Evolutionary conservation across 2,888 invertebrate species (phyloP), one percentile per base, ranked within the genome.

Genomic region (Rhagonycha fulva): DNA sequence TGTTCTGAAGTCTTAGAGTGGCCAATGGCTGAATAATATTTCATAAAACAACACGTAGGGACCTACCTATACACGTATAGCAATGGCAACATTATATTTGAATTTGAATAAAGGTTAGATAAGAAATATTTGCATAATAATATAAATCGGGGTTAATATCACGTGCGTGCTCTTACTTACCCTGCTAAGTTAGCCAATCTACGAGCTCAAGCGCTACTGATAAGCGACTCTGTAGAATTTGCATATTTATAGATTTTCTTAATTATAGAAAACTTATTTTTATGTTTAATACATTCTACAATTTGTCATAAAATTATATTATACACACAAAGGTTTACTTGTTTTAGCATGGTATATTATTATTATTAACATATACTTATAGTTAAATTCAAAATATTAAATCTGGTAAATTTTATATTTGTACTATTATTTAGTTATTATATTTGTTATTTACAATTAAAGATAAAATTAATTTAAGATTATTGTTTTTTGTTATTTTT

Each of bases 141-240:
- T 87, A 87, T 88, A 88, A 88, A 88, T 88, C 87, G 87, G 87
- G 87, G 87, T 87, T 88, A 88, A 88, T 88, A 87, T 86, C 85
- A 86, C 86, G 87, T 87, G 88, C 88, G 88, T 86, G 87, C 86
- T 84, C 84, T 81, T 82, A 47, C 47, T 47, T 47, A 69, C 74
- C 74, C 77, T 74, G 75, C 68, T 83, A 84, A 85, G 84, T 85
- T 84, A 86, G 85, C 84, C 83, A 86, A 85, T 84, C 82, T 77
- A 84, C 85, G 83, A 84, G 82, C 84, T 83, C 81, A 83, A 80
- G 84, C 84, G 84, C 84, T 84, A 83, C 84, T 83, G 86, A 86
- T 87, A 87, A 86, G 86, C 86, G 85, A 84, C 85, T 85, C 83
- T 82, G 79, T 71, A 76, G 75, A 75, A 85, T 85, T 85, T 84